phyloP scores from a whole-genome alignment of 2,888 invertebrate species.

The Ornithoptera priamus region DNA sequence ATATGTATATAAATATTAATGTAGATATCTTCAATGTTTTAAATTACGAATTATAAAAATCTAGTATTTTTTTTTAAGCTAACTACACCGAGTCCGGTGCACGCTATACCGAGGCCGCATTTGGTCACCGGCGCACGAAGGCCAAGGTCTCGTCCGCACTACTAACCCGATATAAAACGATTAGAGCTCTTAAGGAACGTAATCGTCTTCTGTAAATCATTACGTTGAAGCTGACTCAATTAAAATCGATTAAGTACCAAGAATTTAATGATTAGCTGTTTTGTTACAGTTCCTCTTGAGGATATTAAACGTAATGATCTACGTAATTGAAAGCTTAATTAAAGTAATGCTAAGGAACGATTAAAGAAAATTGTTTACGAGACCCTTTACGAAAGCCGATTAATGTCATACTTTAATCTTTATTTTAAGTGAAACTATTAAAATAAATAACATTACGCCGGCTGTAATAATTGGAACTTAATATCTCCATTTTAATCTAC shows the following conservation, averaged over 20 bases:
- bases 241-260: not conserved
- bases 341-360: not conserved
- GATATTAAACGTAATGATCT: not conserved
- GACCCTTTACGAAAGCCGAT: not conserved
- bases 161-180: constrained; percentile 46
- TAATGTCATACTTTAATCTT: not conserved
- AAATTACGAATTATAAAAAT: no score
- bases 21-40: no score
- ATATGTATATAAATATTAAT: no score
- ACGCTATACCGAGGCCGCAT: constrained; percentile 59
- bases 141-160: constrained; percentile 67
- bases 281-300: not conserved
- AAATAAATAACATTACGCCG: not conserved
- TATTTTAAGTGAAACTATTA: not conserved
- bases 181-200: constrained; percentile 19
- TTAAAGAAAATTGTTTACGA: constrained; percentile 20
- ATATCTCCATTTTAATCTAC: not conserved
- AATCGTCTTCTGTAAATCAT: not conserved
- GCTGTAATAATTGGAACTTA: not conserved
- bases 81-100: constrained; percentile 60
- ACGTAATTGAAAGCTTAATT: not conserved
- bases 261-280: not conserved
- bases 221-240: not conserved
- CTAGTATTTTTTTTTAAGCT: not conserved
- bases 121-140: constrained; percentile 69